Conservation (phyloP, 2,113 vertebrate genomes). For the Tiliqua scincoides region DNA sequence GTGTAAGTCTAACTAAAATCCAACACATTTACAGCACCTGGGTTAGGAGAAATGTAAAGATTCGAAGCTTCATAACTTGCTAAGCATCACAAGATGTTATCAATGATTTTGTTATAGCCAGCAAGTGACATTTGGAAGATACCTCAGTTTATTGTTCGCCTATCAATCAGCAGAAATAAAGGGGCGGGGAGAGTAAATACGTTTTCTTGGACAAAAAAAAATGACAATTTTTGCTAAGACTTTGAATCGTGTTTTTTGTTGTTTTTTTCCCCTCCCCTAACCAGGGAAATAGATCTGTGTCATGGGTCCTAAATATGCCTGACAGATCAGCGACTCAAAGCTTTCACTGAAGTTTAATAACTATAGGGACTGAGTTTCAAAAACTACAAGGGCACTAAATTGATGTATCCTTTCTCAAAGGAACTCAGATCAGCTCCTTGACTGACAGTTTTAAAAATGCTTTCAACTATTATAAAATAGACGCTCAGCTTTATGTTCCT, state of each 20-base stretch:
- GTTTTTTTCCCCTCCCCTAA: too few relatives aligned
- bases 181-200: background rate
- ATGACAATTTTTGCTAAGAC: conserved; percentile 15
- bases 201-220: conserved; percentile 25
- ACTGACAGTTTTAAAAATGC: conserved; percentile 38
- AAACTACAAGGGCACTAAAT: conserved; percentile 39
- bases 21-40: background rate
- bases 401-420: conserved; percentile 34
- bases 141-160: background rate
- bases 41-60: background rate
- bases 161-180: background rate
- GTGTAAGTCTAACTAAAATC: too few relatives aligned
- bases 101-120: background rate
- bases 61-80: background rate
- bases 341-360: conserved; percentile 43
- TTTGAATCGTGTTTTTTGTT: background rate
- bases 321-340: conserved; percentile 33
- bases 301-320: conserved; percentile 17
- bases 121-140: background rate
- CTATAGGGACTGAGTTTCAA: conserved; percentile 1
- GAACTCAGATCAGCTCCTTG: conserved; percentile 48
- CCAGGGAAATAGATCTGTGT: conserved; percentile 21
- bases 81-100: background rate
- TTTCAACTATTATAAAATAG: conserved; percentile 56
- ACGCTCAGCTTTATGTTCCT: conserved; percentile 44